Percentiles rank a stretch among this genome's conserved stretches.
These are phyloP conservation scores for Spisula solida DNA, from an alignment of 2,888 invertebrate species.

Conservation along the genomic window DNA sequence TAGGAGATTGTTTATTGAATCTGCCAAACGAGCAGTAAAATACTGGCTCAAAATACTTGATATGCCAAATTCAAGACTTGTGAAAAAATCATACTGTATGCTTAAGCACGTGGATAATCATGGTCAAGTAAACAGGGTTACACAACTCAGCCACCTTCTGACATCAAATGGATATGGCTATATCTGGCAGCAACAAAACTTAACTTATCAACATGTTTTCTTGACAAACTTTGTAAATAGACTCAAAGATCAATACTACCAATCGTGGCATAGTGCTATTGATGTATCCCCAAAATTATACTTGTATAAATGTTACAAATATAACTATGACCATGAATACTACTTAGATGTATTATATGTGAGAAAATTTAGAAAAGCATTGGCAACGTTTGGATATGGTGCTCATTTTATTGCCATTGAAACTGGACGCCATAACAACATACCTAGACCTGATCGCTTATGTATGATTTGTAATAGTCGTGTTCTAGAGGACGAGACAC, in stretches of 20 bases:
- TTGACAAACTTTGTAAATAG: background rate
- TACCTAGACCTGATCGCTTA: too few relatives aligned
- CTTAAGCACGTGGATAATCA: background rate
- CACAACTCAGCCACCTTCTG: background rate
- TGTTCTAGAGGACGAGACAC: too few relatives aligned
- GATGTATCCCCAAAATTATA: background rate
- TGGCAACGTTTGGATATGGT: too few relatives aligned
- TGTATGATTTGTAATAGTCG: too few relatives aligned
- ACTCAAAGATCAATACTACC: slow-evolving; percentile 2
- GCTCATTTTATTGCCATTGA: too few relatives aligned
- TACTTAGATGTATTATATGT: background rate
- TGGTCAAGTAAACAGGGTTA: background rate
- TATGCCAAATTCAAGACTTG: slow-evolving; percentile 23
- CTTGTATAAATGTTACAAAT: background rate
- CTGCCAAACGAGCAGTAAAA: slow-evolving; percentile 43
- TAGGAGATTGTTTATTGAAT: slow-evolving; percentile 46
- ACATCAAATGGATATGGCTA: background rate
- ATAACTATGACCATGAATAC: background rate
- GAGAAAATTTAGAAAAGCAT: background rate
- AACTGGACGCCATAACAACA: too few relatives aligned
- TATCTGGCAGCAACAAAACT: slow-evolving; percentile 11
- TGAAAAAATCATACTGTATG: slow-evolving; percentile 36
- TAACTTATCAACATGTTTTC: background rate
- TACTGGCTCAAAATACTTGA: slow-evolving; percentile 49
- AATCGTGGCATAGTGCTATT: background rate